These are phyloP conservation scores for Ptychodera flava DNA, from an alignment of 35 echinoderm and acorn worm genomes.

Conservation along the genomic window DNA sequence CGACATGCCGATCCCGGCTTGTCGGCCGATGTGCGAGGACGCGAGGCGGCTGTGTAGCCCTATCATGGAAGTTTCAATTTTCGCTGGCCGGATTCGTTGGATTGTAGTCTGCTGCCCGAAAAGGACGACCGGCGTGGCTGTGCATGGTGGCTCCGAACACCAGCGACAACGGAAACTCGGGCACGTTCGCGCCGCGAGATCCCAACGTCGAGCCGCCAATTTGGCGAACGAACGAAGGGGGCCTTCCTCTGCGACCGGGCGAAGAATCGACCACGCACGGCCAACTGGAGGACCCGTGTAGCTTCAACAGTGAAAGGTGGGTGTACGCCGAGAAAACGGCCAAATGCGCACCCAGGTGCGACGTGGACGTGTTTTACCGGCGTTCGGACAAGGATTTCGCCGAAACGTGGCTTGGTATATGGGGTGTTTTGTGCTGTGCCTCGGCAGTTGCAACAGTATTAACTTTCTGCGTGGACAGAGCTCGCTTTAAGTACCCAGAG, in stretches of 20 bases:
- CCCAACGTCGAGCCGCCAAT: not conserved
- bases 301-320: conserved; percentile 55
- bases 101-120: conserved; percentile 70
- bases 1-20: conserved; percentile 81
- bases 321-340: conserved; percentile 65
- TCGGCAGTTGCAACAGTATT: conserved; percentile 82
- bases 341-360: conserved; percentile 72
- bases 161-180: conserved; percentile 17
- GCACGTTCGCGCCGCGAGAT: too few species aligned
- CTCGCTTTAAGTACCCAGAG: conserved; percentile 90
- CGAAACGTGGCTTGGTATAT: conserved; percentile 93
- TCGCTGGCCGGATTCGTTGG: conserved; percentile 70
- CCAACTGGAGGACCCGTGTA: not conserved
- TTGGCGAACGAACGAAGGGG: too few species aligned
- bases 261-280: not conserved
- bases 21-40: conserved; percentile 88
- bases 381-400: conserved; percentile 77
- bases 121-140: conserved; percentile 43
- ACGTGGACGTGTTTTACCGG: conserved; percentile 74
- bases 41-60: conserved; percentile 73
- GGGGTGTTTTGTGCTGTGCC: conserved; percentile 87
- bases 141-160: conserved; percentile 92
- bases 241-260: not conserved
- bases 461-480: conserved; percentile 87
- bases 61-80: conserved; percentile 84